phyloP scores from a whole-genome alignment of 2,113 vertebrate genomes.

The Phylloscopus trochilus region DNA sequence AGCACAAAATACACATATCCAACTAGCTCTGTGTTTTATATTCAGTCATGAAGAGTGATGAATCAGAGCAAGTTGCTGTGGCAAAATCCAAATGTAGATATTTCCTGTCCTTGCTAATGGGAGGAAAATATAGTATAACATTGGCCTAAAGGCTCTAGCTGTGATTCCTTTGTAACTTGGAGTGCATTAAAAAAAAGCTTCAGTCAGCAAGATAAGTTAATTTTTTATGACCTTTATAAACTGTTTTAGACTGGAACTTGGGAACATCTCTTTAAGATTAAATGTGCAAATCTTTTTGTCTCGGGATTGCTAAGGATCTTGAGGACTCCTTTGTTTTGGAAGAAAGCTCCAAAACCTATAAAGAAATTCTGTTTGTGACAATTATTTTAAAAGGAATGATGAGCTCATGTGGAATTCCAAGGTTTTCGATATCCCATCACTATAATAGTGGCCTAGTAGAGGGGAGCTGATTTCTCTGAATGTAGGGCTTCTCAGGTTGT shows the following conservation, averaged over 20 bases:
- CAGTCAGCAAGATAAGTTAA: slow-evolving; percentile 77
- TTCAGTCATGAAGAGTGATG: slow-evolving; percentile 64
- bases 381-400: slow-evolving; percentile 65
- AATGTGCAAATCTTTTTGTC: slow-evolving; percentile 72
- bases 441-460: slow-evolving; percentile 21
- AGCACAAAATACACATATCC: slow-evolving; percentile 11
- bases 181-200: slow-evolving; percentile 75
- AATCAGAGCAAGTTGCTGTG: slow-evolving; percentile 57
- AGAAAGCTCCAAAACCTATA: slow-evolving; percentile 57
- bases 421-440: slow-evolving; percentile 22
- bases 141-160: slow-evolving; percentile 67
- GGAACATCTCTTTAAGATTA: slow-evolving; percentile 68
- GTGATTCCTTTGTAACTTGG: slow-evolving; percentile 71
- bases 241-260: slow-evolving; percentile 69
- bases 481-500: background rate
- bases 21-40: slow-evolving; percentile 13
- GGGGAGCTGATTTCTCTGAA: slow-evolving; percentile 22
- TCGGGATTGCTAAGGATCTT: slow-evolving; percentile 39
- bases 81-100: slow-evolving; percentile 71
- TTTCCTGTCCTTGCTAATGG: slow-evolving; percentile 74
- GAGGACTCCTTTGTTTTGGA: slow-evolving; percentile 27
- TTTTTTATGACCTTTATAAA: slow-evolving; percentile 79
- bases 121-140: slow-evolving; percentile 74
- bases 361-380: slow-evolving; percentile 61
- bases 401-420: slow-evolving; percentile 43